Evolutionary conservation across 2,113 vertebrate species (phyloP), one percentile per base, ranked within the genome.

Genomic region (Colaptes auratus): DNA sequence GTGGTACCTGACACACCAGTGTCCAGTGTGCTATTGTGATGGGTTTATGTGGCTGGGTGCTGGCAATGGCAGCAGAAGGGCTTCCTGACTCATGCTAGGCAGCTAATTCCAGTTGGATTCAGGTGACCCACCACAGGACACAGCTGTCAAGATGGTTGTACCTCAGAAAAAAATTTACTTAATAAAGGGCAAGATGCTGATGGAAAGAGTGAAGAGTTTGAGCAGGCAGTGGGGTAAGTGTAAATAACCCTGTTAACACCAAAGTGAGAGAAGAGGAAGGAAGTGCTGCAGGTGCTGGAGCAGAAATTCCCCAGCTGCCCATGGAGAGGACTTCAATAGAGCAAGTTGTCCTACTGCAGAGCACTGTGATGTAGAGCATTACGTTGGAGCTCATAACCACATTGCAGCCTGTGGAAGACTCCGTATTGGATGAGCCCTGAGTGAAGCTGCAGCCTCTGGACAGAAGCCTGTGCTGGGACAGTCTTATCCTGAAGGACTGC

Each of bases 41-140:
- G 30, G 25, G 7, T 74, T 72, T 39, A 4, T 13, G 7, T 46
- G 42, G 3, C 19, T 58, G 2, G 1, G 6, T 0, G 0, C 30
- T 36, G 59, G 64, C n/a, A 53, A 9, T 0, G 25, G 7, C 20
- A 5, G 16, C 7, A 18, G 39, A 46, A 23, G 8, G 7, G 5
- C 9, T 28, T 9, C 50, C 17, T 72, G 42, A 6, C 21, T 18
- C 1, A 0, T 28, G 7, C 0, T 0, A 4, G 53, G 20, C 24
- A 9, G 46, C 24, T 61, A 33, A 8, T 35, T 79, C 23, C 35
- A 63, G 36, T 17, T 2, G 1, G n/a, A 28, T 50, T 28, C 48
- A 35, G 3, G 15, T 20, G 39, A 63, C 10, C 8, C 14, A 11
- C 17, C 7, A 28, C 21, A 59, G 42, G 35, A 3, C 44, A 60